Percentiles rank a stretch among this genome's conserved stretches.
Evolutionary conservation across 2,113 vertebrate genomes (phyloP).

Genomic region (Lepus europaeus): DNA sequence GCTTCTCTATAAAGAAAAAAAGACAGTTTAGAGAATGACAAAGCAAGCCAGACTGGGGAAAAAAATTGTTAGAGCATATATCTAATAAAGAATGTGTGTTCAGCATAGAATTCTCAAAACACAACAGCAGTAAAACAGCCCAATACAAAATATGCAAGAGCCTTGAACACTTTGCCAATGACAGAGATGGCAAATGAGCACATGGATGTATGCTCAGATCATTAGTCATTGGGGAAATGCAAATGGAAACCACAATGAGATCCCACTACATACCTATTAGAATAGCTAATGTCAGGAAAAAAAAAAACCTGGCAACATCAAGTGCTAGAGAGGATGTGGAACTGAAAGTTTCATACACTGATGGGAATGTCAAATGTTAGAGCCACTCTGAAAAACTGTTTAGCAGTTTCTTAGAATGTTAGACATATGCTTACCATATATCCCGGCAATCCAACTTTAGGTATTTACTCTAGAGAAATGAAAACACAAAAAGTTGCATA

Average conservation of each 20-base stretch:
- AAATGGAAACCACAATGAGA: slow-evolving; percentile 35
- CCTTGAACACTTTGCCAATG: neutral
- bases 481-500: slow-evolving; percentile 26
- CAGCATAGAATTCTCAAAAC: neutral
- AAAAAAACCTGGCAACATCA: neutral
- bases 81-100: neutral
- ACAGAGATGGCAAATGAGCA: neutral
- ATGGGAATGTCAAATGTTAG: slow-evolving; percentile 12
- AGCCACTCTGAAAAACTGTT: neutral
- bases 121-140: neutral
- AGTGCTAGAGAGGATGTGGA: neutral
- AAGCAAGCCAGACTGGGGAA: neutral
- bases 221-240: neutral
- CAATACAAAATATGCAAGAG: slow-evolving; percentile 10
- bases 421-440: slow-evolving; percentile 34
- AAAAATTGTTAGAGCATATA: neutral
- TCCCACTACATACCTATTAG: neutral
- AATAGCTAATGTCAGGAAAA: neutral
- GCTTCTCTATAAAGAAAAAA: neutral
- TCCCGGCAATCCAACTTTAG: slow-evolving; percentile 1
- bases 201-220: slow-evolving; percentile 16
- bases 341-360: neutral
- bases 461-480: slow-evolving; percentile 12
- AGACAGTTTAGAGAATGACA: neutral
- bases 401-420: slow-evolving; percentile 20